These are phyloP conservation scores for Potorous gilbertii DNA, from an alignment of 2,797 vertebrate species.

Conservation along the genomic window DNA sequence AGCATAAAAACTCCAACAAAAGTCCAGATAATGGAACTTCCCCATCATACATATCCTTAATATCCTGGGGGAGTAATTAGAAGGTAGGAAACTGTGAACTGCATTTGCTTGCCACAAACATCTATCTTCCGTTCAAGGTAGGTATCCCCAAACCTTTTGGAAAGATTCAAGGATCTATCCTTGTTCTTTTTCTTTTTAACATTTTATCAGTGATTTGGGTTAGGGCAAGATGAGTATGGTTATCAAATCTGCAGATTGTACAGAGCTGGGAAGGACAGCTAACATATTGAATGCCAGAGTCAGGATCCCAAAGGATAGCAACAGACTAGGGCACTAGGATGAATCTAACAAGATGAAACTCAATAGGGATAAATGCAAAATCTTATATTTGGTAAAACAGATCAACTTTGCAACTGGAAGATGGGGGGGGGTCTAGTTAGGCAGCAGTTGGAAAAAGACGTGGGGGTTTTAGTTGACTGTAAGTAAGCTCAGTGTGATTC, in stretches of 20 bases:
- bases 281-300: neutral
- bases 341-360: neutral
- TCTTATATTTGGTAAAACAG: neutral
- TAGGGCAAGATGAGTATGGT: neutral
- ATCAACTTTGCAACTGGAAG: neutral
- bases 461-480: neutral
- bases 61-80: neutral
- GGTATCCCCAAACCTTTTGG: neutral
- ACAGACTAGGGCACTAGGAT: neutral
- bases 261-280: neutral
- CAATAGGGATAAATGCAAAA: neutral
- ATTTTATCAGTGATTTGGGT: neutral
- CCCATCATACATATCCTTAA: neutral
- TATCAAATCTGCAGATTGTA: neutral
- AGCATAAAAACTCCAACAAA: neutral
- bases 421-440: neutral
- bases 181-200: neutral
- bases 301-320: neutral
- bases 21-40: neutral
- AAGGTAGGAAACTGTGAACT: neutral
- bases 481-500: neutral
- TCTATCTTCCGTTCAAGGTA: neutral
- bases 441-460: neutral
- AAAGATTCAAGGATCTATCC: neutral
- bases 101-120: neutral